Conservation (phyloP, 2,888 invertebrate genomes). For the Shargacucullia verbasci region DNA sequence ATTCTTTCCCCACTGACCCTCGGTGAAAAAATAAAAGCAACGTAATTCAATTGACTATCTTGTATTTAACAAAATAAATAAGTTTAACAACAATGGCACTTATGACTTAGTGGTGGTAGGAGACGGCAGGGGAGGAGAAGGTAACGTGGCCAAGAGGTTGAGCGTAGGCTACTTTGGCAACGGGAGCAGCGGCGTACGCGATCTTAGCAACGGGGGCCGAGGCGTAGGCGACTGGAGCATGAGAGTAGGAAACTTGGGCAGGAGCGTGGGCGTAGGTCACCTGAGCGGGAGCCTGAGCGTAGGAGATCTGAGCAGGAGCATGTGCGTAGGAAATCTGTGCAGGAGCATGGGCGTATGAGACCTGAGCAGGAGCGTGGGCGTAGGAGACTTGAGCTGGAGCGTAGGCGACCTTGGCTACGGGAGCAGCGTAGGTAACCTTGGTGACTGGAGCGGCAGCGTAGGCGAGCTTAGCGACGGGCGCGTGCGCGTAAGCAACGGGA, state of each 20-base stretch:
- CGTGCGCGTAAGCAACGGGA: too few species aligned
- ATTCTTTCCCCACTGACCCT: slow-evolving; percentile 74
- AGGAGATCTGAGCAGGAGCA: slow-evolving; percentile 56
- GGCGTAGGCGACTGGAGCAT: slow-evolving; percentile 73
- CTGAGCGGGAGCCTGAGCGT: slow-evolving; percentile 52
- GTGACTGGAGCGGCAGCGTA: slow-evolving; percentile 69
- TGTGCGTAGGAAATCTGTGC: slow-evolving; percentile 67
- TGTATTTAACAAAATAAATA: slow-evolving; percentile 79
- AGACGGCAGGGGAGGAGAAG: slow-evolving; percentile 77
- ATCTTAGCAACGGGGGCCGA: slow-evolving; percentile 60
- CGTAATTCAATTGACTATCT: slow-evolving; percentile 62
- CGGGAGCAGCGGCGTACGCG: slow-evolving; percentile 58
- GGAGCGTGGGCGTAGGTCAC: slow-evolving; percentile 55
- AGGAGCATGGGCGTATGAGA: slow-evolving; percentile 68
- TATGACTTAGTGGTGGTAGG: slow-evolving; percentile 80
- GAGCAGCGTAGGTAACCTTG: slow-evolving; percentile 57
- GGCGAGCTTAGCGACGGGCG: slow-evolving; percentile 58
- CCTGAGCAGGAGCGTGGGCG: slow-evolving; percentile 50
- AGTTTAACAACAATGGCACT: slow-evolving; percentile 57
- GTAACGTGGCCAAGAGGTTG: slow-evolving; percentile 69
- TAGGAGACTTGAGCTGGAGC: slow-evolving; percentile 58
- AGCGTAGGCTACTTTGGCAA: slow-evolving; percentile 63
- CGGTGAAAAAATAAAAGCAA: slow-evolving; percentile 69
- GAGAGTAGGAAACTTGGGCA: slow-evolving; percentile 61
- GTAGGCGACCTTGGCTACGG: slow-evolving; percentile 60